Evolutionary conservation across 2,797 vertebrate species (phyloP).

Genomic region (Pachyuromys duprasi): DNA sequence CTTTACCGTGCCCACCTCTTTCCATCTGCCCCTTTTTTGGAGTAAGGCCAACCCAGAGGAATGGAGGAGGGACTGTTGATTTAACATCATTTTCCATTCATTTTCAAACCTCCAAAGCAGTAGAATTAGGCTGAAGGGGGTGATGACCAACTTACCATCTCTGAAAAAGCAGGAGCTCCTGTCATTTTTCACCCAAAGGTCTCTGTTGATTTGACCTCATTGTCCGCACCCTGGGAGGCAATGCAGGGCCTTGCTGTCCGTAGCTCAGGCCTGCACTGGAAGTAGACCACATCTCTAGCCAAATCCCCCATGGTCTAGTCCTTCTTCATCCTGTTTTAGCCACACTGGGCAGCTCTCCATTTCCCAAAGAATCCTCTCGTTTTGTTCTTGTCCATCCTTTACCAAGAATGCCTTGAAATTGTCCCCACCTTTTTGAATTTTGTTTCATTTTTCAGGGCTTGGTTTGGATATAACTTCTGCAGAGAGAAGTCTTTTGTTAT

Average conservation of each 20-base stretch:
- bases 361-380: neutral
- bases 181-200: neutral
- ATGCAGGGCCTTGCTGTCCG: accelerated
- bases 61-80: neutral
- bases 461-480: neutral
- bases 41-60: neutral
- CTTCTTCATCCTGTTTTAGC: too few species aligned
- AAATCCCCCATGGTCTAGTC: accelerated
- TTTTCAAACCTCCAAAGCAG: neutral
- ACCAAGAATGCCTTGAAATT: neutral
- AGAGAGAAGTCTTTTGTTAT: neutral
- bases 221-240: neutral
- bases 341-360: neutral
- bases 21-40: constrained; percentile 45
- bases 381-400: neutral
- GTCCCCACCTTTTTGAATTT: neutral
- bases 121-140: neutral
- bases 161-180: neutral
- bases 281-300: neutral
- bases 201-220: neutral
- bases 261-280: neutral
- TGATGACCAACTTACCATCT: neutral
- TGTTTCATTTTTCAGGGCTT: neutral
- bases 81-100: constrained; percentile 4
- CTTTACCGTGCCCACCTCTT: neutral